Evolutionary conservation across 2,113 vertebrate species (phyloP), one percentile per base, ranked within the genome.

Genomic region (Tachysurus vachellii): DNA sequence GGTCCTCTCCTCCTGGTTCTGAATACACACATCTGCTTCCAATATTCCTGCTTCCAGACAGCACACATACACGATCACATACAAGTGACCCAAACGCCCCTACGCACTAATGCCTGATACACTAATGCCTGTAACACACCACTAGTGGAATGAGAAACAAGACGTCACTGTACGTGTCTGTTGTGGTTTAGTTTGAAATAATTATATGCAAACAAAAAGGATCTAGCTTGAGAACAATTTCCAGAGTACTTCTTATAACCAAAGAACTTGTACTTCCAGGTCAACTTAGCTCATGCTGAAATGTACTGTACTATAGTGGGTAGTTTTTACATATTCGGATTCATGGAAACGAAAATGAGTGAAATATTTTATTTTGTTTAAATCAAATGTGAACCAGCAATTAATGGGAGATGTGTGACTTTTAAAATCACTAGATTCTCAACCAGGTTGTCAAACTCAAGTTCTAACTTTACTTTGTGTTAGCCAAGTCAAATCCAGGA

Each of bases 11-110:
- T 47, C 85, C 89, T 71, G 89, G 89, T 91, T 59, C 54, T 80
- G 86, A 88, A 88, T 93, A 92, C 86, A 92, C 92, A 96, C 95
- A 96, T 96, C 95, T 97, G 96, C 93, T 96, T 96, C 93, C 91
- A 94, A 96, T 97, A 96, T 94, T 91, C 90, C 88, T 82, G 93
- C 92, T 93, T 88, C 31, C 77, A 88, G 89, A 91, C 92, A 91
- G 91, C 89, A 92, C 88, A 90, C 89, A 94, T 93, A 93, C 92
- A 93, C 94, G 94, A 93, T 93, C 89, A 76, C 85, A 87, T 92
- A 90, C 88, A 89, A 94, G 88, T 90, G 90, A 89, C 91, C 80
- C 16, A 79, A 79, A 91, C 84, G 64, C 23, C 70, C 68, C 62
- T 26, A 54, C 31, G 80, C 82, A 82, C 54, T n/a, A n/a, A 28